These are phyloP conservation scores for Oryzaephilus surinamensis DNA, from an alignment of 1,140 invertebrate genomes.

Conservation along the genomic window DNA sequence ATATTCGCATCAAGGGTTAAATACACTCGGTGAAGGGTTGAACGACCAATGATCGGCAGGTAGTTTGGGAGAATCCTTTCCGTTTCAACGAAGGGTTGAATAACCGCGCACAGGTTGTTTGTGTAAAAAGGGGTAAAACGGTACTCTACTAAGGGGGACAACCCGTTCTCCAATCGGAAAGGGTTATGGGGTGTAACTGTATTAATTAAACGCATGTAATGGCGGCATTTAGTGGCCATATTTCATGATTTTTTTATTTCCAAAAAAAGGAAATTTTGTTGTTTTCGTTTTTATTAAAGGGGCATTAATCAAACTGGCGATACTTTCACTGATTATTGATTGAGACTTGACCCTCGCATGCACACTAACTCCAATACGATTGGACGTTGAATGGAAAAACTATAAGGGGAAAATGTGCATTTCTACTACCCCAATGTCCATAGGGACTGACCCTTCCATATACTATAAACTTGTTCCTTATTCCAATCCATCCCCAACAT, in stretches of 20 bases:
- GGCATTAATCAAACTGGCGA: conserved; percentile 3
- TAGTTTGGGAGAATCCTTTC: conserved; percentile 11
- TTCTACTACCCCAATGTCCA: conserved; percentile 17
- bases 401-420: conserved; percentile 15
- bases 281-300: conserved; percentile 13
- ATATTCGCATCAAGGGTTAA: not conserved
- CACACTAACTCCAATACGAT: conserved; percentile 15
- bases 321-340: conserved; percentile 14
- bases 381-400: conserved; percentile 14
- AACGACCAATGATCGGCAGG: conserved; percentile 11
- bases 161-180: too few species aligned
- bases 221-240: not conserved
- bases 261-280: conserved; percentile 10
- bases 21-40: conserved; percentile 1
- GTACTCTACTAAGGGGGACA: too few species aligned
- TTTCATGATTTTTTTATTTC: conserved; percentile 4
- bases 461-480: conserved; percentile 11
- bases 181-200: conserved; percentile 4
- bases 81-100: conserved; percentile 9
- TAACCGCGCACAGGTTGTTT: too few species aligned
- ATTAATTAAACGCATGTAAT: conserved; percentile 7
- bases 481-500: conserved; percentile 1
- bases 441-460: conserved; percentile 24
- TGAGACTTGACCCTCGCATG: conserved; percentile 15
- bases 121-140: conserved; percentile 1